Percentiles rank a stretch among this genome's conserved stretches.
Conservation (phyloP, 2,888 invertebrate genomes). For the Platycheirus rosarum region DNA sequence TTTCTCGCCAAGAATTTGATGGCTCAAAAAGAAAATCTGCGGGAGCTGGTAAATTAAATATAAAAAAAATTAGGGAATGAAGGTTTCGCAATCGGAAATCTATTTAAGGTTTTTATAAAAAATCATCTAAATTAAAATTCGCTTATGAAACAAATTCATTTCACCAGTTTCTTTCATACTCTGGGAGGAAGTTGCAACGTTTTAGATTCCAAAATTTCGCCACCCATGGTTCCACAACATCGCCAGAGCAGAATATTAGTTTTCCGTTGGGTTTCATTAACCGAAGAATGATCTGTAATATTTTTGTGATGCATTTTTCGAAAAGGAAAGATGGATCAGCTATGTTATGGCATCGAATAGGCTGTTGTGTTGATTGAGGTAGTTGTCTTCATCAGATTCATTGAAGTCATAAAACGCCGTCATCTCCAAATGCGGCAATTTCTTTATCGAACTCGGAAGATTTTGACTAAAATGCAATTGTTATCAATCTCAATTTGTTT, state of each 20-base stretch:
- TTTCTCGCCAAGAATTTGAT: slow-evolving; percentile 89
- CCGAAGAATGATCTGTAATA: slow-evolving; percentile 89
- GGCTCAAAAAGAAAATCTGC: slow-evolving; percentile 91
- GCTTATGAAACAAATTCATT: slow-evolving; percentile 96
- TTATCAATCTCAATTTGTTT: no score
- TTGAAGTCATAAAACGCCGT: slow-evolving; percentile 96
- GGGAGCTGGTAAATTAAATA: slow-evolving; percentile 91
- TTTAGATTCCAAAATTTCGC: slow-evolving; percentile 86
- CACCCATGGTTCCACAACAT: slow-evolving; percentile 89
- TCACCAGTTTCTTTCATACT: slow-evolving; percentile 93
- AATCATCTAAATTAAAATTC: slow-evolving; percentile 89
- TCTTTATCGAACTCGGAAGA: slow-evolving; percentile 94
- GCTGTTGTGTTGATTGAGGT: slow-evolving; percentile 82
- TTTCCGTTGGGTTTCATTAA: slow-evolving; percentile 84
- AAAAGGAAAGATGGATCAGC: slow-evolving; percentile 98
- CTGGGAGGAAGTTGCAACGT: slow-evolving; percentile 89
- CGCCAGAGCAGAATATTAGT: slow-evolving; percentile 90
- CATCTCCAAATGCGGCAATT: slow-evolving; percentile 89
- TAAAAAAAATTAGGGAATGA: slow-evolving; percentile 83
- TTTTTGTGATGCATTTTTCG: slow-evolving; percentile 94
- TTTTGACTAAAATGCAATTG: slow-evolving; percentile 85
- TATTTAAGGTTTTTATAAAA: slow-evolving; percentile 54
- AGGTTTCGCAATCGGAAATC: slow-evolving; percentile 38
- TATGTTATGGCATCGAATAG: slow-evolving; percentile 92
- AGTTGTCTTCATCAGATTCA: slow-evolving; percentile 87